Conservation (phyloP, 2,113 vertebrate genomes). For the Irena cyanogastra region DNA sequence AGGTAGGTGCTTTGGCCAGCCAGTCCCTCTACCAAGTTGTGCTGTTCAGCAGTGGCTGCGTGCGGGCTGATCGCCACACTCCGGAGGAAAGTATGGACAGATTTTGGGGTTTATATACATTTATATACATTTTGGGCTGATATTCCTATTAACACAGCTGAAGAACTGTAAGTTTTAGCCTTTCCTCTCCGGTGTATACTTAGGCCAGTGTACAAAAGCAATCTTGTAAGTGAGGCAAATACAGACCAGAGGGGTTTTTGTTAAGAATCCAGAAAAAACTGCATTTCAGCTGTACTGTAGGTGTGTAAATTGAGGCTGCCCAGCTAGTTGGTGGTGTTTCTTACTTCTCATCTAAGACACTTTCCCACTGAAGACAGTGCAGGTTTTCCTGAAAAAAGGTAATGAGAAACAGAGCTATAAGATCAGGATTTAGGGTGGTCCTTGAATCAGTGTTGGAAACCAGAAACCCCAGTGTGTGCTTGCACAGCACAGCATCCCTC, state of each 20-base stretch:
- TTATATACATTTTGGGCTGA: neutral
- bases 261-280: neutral
- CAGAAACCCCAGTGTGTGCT: neutral
- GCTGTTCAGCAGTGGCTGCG: neutral
- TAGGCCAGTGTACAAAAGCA: neutral
- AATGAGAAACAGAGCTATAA: neutral
- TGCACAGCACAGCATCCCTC: neutral
- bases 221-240: neutral
- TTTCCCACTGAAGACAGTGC: neutral
- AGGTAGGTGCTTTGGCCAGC: neutral
- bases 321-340: neutral
- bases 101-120: neutral
- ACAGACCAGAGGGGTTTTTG: neutral
- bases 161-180: neutral
- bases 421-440: neutral
- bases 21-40: neutral
- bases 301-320: neutral
- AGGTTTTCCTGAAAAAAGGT: neutral
- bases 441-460: constrained; percentile 2
- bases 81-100: rapidly evolving
- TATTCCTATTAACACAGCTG: neutral
- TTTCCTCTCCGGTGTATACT: neutral
- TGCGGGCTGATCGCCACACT: rapidly evolving
- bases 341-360: neutral
- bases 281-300: neutral